A percentile compares a stretch with the other conserved stretches of the same genome.
phyloP scores from a whole-genome alignment of 2,797 vertebrate genomes.

The Lacerta bilineata region DNA sequence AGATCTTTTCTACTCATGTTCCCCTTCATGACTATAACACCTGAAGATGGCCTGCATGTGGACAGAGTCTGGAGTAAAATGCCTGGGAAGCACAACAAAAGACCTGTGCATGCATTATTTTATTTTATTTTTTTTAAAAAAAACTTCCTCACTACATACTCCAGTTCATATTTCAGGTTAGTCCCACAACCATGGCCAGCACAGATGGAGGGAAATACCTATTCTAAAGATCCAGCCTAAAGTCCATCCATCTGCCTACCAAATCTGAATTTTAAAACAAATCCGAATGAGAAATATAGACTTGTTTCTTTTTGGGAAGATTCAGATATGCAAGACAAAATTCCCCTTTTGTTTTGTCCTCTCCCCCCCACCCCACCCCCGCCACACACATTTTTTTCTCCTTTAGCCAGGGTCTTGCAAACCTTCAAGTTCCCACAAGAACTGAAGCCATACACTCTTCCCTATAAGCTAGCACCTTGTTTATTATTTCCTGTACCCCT shows the following conservation, averaged over 20 bases:
- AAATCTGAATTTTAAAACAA: not conserved
- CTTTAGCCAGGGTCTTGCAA: not conserved
- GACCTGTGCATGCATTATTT: not conserved
- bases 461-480: not conserved
- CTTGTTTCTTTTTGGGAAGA: not conserved
- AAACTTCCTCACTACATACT: not conserved
- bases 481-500: conserved; percentile 10
- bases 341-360: not conserved
- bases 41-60: not conserved
- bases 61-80: not conserved
- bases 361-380: not conserved
- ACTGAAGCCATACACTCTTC: not conserved
- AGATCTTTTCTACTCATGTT: not conserved
- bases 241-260: not conserved
- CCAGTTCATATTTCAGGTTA: not conserved
- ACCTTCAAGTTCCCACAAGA: not conserved
- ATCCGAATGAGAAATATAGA: not conserved
- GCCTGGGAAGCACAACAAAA: not conserved
- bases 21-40: too few species aligned
- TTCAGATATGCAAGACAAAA: not conserved
- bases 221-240: not conserved
- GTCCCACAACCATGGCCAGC: not conserved
- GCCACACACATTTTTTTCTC: not conserved
- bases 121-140: too few species aligned
- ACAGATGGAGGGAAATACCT: not conserved